phyloP scores from a whole-genome alignment of 2,797 vertebrate species.

The Halcyon smyrnensis region DNA sequence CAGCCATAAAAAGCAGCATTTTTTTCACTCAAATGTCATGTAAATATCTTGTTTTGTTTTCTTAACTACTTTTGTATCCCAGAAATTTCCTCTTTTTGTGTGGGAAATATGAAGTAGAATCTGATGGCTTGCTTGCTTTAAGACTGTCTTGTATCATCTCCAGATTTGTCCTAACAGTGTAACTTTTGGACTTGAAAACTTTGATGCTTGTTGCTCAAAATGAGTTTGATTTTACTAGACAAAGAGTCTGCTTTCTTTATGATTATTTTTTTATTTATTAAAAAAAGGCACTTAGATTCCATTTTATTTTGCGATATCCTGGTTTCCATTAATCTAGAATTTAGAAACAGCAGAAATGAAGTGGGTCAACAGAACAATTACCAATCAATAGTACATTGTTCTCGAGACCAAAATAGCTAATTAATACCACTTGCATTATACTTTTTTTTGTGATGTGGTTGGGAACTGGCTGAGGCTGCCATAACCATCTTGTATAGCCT shows the following conservation, averaged over 20 bases:
- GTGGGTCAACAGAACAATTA: constrained; percentile 55
- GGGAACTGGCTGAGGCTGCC: constrained; percentile 36
- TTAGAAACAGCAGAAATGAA: constrained; percentile 21
- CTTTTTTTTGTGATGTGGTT: constrained; percentile 35
- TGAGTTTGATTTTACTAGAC: neutral
- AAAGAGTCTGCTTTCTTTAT: neutral
- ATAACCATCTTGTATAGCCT: neutral
- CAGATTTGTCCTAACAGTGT: neutral
- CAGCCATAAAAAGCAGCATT: neutral
- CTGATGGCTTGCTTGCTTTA: neutral
- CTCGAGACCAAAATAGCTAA: constrained; percentile 61
- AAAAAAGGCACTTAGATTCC: neutral
- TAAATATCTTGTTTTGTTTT: constrained; percentile 28
- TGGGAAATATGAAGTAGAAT: neutral
- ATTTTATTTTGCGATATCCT: constrained; percentile 13
- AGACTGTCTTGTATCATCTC: neutral
- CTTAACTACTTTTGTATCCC: neutral
- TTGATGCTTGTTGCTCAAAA: neutral
- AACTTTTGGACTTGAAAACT: neutral
- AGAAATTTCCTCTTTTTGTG: neutral
- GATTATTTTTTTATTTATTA: neutral
- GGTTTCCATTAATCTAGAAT: constrained; percentile 50
- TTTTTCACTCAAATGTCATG: neutral
- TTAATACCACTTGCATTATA: constrained; percentile 44
- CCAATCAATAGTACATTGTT: constrained; percentile 64